Percentiles rank a stretch among this genome's conserved stretches.
phyloP scores from a whole-genome alignment of 1,140 invertebrate genomes.

The Diachasmimorpha longicaudata region DNA sequence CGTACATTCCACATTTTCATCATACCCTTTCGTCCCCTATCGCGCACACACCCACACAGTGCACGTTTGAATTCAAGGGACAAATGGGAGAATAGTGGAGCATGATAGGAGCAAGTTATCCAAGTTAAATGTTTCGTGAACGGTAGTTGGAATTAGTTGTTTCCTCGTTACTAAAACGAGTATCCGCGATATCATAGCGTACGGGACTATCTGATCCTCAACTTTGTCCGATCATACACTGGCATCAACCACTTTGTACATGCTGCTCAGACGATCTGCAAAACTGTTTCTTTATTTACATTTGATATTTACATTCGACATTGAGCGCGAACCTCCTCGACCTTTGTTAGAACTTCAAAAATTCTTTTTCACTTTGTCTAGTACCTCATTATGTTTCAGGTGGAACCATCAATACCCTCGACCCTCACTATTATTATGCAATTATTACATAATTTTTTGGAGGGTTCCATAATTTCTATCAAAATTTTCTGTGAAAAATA shows the following conservation, averaged over 20 bases:
- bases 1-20: not conserved
- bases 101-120: conserved; percentile 54
- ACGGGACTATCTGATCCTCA: conserved; percentile 17
- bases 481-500: no score
- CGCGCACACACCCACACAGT: not conserved
- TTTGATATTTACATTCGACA: not conserved
- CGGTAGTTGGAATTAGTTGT: conserved; percentile 59
- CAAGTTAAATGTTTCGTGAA: conserved; percentile 60
- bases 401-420: no score
- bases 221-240: conserved; percentile 5
- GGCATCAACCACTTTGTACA: not conserved
- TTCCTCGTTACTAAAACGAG: conserved; percentile 38
- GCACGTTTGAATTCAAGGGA: conserved; percentile 34
- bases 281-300: not conserved
- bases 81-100: conserved; percentile 50
- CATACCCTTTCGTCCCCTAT: not conserved
- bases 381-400: no score
- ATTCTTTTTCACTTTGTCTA: no score
- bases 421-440: no score
- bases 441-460: no score
- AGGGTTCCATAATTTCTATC: no score
- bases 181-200: conserved; percentile 17
- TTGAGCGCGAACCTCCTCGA: no score
- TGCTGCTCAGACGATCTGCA: not conserved
- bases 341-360: no score